Conservation (phyloP, 2,888 invertebrate genomes). For the Melanostoma scalare region DNA sequence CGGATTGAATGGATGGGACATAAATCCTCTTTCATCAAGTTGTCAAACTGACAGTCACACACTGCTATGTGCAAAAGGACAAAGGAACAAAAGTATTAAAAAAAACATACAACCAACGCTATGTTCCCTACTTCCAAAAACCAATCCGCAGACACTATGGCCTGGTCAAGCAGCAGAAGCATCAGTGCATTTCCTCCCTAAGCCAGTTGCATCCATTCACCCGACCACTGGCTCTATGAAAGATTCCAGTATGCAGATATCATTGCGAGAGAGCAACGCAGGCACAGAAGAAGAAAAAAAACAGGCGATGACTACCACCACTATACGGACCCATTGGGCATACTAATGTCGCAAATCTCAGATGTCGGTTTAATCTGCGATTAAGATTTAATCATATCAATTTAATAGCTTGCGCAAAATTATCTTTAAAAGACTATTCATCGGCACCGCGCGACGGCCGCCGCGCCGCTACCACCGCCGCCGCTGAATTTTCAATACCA, state of each 20-base stretch:
- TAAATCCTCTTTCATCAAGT: conserved; percentile 76
- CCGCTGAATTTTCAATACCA: conserved; percentile 12
- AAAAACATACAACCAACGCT: conserved; percentile 5
- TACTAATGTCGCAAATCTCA: conserved; percentile 72
- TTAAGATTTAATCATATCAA: conserved; percentile 73
- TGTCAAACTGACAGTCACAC: conserved; percentile 74
- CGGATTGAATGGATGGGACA: conserved; percentile 73
- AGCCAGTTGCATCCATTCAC: conserved; percentile 35
- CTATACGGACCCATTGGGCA: conserved; percentile 60
- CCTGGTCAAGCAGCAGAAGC: conserved; percentile 19
- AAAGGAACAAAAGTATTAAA: conserved; percentile 45
- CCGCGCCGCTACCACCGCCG: neutral
- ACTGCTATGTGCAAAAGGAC: conserved; percentile 40
- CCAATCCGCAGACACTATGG: conserved; percentile 59
- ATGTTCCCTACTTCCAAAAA: conserved; percentile 52
- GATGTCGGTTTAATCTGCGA: conserved; percentile 71
- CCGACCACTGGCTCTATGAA: conserved; percentile 57
- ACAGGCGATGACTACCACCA: conserved; percentile 33
- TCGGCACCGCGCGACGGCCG: conserved; percentile 59
- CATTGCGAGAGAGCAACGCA: conserved; percentile 9
- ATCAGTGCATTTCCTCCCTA: conserved; percentile 46
- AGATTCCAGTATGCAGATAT: conserved; percentile 69
- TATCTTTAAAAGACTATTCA: conserved; percentile 68
- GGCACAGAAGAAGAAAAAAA: conserved; percentile 20
- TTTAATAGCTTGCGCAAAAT: conserved; percentile 72